Conservation (phyloP, 2,888 invertebrate species). For the Petrolisthes cinctipes region DNA sequence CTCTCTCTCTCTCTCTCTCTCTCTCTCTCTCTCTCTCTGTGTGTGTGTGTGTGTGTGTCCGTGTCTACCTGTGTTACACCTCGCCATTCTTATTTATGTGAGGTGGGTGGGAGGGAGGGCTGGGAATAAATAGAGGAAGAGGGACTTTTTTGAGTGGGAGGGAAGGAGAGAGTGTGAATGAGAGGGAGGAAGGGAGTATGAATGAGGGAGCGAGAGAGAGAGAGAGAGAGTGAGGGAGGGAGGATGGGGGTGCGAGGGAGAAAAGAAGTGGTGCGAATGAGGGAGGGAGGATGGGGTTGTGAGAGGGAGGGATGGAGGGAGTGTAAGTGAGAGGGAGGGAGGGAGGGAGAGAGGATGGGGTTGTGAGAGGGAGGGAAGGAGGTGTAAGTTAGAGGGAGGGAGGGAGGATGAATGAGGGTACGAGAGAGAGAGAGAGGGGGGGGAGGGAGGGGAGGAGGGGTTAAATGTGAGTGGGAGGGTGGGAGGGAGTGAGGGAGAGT, state of each 20-base stretch:
- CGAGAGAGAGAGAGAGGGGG: background rate
- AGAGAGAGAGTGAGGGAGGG: background rate
- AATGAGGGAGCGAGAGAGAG: background rate
- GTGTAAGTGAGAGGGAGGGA: background rate
- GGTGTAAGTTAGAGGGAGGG: background rate
- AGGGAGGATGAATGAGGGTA: background rate
- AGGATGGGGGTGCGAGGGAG: background rate
- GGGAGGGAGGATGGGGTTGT: background rate
- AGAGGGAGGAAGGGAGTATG: background rate
- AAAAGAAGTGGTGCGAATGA: background rate
- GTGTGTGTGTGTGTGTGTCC: background rate
- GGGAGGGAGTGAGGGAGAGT: constrained; percentile 15
- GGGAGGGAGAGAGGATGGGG: background rate
- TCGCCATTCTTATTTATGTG: background rate
- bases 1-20: background rate
- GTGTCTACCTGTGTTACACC: background rate
- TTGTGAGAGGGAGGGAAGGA: background rate
- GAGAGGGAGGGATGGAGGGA: background rate
- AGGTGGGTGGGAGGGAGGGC: background rate
- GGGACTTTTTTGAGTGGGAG: background rate
- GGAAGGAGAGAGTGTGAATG: background rate
- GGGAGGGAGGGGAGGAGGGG: constrained; percentile 4
- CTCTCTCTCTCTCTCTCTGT: constrained; percentile 15
- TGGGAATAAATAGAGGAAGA: background rate
- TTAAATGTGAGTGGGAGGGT: background rate